Evolutionary conservation across 2,888 invertebrate genomes (phyloP), one percentile per base, ranked within the genome.

Genomic region (Rhynchonema sp.): DNA sequence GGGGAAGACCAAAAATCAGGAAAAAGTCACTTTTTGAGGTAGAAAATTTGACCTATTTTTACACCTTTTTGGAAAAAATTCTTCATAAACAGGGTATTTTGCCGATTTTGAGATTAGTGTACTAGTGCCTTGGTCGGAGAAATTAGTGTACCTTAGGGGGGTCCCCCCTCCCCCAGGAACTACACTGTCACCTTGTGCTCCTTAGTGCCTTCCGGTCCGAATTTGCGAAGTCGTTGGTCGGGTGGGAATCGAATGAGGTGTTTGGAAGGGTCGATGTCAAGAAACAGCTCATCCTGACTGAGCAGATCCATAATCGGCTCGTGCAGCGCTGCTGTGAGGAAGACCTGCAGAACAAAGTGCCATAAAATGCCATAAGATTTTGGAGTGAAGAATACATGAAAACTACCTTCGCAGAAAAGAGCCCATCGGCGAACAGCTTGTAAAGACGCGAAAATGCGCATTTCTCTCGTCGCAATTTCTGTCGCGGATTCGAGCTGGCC

Each of bases 241-340:
- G 79, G 75, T 46, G 80, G 77, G 68, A 82, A 82, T 80, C 86
- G 81, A 69, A 84, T 82, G 6, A 76, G 64, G 0, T 61, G 57
- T 60, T 90, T 90, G 64, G 85, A 83, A 0, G 89, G 87, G 75
- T 94, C 91, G 46, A 90, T 83, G 72, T 94, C 92, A 58, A 92
- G 80, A 75, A 86, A 87, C 75, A 84, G 83, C 72, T 92, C 90
- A 70, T 88, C 88, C 53, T 88, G 87, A 74, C 86, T 86, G 49
- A 96, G 79, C 55, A 94, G 81, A 29, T 66, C 70, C 82, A 92
- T 85, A 57, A 96, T 84, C 0, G 96, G 91, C 55, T 84, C 84
- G 74, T 90, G 86, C 20, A 96, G 79, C 0, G 91, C 87, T 1
- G 91, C 87, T 1, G 89, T 85, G 27, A 98, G 80, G 77, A 94